These are phyloP conservation scores for Trinorchestia longiramus DNA, from an alignment of 1,140 invertebrate genomes.

Conservation along the genomic window DNA sequence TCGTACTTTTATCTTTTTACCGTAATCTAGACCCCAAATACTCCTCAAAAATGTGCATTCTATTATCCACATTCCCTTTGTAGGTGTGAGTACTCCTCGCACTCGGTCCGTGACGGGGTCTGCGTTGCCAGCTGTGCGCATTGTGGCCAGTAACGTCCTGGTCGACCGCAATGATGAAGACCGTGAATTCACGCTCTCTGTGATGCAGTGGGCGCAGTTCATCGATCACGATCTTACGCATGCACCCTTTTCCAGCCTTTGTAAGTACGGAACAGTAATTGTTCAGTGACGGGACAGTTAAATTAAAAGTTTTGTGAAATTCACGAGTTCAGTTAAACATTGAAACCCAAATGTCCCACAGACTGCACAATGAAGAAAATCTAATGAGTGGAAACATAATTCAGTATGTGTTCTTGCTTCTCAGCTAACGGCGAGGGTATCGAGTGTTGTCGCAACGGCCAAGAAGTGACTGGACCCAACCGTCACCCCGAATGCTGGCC, in stretches of 20 bases:
- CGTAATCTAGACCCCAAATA: too few species aligned
- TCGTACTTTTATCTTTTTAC: too few species aligned
- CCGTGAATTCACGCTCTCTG: conserved; percentile 54
- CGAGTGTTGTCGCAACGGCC: conserved; percentile 29
- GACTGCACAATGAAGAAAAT: background rate
- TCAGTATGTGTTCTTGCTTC: background rate
- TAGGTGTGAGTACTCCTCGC: conserved; percentile 37
- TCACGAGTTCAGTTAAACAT: too few species aligned
- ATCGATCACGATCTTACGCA: conserved; percentile 56
- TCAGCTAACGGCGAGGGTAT: conserved; percentile 46
- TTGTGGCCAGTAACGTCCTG: conserved; percentile 44
- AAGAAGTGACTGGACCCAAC: background rate
- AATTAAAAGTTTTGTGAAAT: too few species aligned
- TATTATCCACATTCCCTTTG: background rate
- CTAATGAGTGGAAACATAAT: background rate
- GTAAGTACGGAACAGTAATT: background rate
- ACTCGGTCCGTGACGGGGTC: conserved; percentile 48
- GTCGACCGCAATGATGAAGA: conserved; percentile 48
- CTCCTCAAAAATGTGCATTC: too few species aligned
- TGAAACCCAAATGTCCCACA: too few species aligned
- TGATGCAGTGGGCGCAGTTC: conserved; percentile 57
- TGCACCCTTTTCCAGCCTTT: conserved; percentile 50
- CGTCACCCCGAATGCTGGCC: conserved; percentile 73
- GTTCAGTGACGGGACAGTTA: background rate
- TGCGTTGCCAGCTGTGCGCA: background rate